Evolutionary conservation across 2,888 invertebrate genomes (phyloP), one percentile per base, ranked within the genome.

Genomic region (Thymelicus acteon): DNA sequence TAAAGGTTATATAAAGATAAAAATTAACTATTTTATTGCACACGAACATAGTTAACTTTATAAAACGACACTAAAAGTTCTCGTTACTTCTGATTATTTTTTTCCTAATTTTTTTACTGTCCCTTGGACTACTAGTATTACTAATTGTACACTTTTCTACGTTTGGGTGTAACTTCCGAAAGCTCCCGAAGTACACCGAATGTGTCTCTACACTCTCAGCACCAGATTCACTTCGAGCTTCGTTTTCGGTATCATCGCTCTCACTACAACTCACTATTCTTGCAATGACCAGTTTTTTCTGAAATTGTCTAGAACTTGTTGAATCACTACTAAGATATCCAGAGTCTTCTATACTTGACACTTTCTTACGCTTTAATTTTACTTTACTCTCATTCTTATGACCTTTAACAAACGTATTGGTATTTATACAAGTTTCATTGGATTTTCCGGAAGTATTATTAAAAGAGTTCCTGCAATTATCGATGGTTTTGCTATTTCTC

Each of bases 301-400:
- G 86, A 75, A 91, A 78, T 76, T 87, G 88, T 72, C 92, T 90
- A 0, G 95, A 95, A 78, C 95, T 95, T 49, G 94, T 95, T 2
- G 97, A 97, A 80, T 97, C 97, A 47, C 97, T 97, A 83, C 97
- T 98, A 72, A 98, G 94, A 81, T 98, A 98, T 0, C 97, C 98
- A 0, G 97, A 97, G 85, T 98, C 98, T 82, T 96, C 95, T 63
- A 96, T 94, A 77, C 83, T 88, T 1, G 79, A 75, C 47, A 93
- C 86, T 79, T 94, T 90, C 76, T 90, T 89, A 75, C 90, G 82
- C 67, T 87, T 85, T 74, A 85, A 85, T 69, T 85, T 81, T 71
- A 82, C 15, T 62, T 74, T 67, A 70, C 80, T 80, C 74, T 37
- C 77, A 77, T 6, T 89, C 89, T 88, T 89, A 57, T 79, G 76